Percentiles rank a stretch among this genome's conserved stretches.
Evolutionary conservation across 2,113 vertebrate genomes (phyloP).

Genomic region (Siniperca knerii): DNA sequence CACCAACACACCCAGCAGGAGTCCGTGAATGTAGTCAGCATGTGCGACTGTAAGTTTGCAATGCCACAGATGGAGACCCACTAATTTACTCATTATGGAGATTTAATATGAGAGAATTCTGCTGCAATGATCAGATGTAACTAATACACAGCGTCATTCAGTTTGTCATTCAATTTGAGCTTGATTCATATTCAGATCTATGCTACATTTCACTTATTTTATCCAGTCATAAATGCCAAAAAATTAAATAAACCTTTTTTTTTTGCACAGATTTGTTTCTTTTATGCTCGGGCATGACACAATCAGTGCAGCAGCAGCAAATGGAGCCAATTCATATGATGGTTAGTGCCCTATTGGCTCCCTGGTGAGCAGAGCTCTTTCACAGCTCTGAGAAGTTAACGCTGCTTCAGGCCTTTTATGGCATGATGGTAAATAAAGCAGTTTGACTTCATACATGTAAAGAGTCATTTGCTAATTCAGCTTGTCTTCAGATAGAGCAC

Average conservation of each 20-base stretch:
- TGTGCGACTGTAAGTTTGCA: constrained; percentile 77
- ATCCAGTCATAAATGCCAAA: constrained; percentile 19
- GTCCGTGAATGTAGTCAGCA: constrained; percentile 68
- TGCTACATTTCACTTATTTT: constrained; percentile 37
- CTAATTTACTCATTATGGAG: constrained; percentile 80
- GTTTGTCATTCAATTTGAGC: constrained; percentile 41
- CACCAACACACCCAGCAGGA: constrained; percentile 76
- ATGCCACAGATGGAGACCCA: constrained; percentile 75
- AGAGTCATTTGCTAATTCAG: constrained; percentile 42
- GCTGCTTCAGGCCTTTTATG: constrained; percentile 70
- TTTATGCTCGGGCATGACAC: constrained; percentile 37
- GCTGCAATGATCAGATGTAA: constrained; percentile 49
- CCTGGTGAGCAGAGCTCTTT: constrained; percentile 69
- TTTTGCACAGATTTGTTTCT: constrained; percentile 36
- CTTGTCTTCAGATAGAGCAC: neutral
- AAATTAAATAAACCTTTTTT: constrained; percentile 19
- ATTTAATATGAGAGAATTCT: constrained; percentile 64
- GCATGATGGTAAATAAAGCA: constrained; percentile 50
- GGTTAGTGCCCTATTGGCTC: constrained; percentile 64
- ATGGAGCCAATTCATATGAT: constrained; percentile 61
- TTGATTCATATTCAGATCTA: constrained; percentile 37
- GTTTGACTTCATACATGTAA: constrained; percentile 56
- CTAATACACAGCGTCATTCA: constrained; percentile 22
- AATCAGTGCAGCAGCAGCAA: constrained; percentile 54
- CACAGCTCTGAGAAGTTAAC: constrained; percentile 65